Evolutionary conservation across 2,113 vertebrate genomes (phyloP), one percentile per base, ranked within the genome.

Genomic region (Percopsis transmontana): DNA sequence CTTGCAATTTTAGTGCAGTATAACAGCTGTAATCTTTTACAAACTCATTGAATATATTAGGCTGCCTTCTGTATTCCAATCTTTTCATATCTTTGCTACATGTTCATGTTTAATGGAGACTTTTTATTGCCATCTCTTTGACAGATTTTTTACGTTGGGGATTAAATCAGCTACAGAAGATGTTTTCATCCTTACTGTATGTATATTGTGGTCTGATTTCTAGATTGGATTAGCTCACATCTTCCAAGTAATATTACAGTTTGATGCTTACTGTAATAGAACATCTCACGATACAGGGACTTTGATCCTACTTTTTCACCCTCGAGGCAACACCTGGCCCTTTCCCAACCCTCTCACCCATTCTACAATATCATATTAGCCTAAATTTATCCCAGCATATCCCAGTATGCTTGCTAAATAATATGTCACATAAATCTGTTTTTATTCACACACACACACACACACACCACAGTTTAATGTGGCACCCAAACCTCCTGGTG

Each of bases 401-500:
- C 79, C 61, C 66, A 77, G 68, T 84, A 70, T 38, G 18, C 40
- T 62, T 67, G 74, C 68, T 85, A 77, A 83, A 59, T 76, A 80
- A 85, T 78, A 74, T 84, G 83, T 68, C 70, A 80, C 78, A 83
- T 78, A 78, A 87, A 84, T 87, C 85, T 59, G 52, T 68, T 85
- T 66, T 45, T 70, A 57, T 12, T 23, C 51, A 53, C 51, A 53
- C 24, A 56, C 56, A 56, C 54, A 58, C 38, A 82, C 19, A 77
- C 1, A 80, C 65, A 71, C 68, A 64, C 80, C 81, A 74, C 83
- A 52, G 77, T 71, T 69, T 59, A 74, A 66, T 67, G 80, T 72
- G 41, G 80, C 69, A 81, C 68, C 65, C 58, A 59, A 72, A 76
- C 68, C 33, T 72, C 72, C 82, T 77, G 82, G 81, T 85, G 84